A percentile compares a stretch with the other conserved stretches of the same genome.
Conservation (phyloP, 2,113 vertebrate genomes). For the Lophura nycthemera region DNA sequence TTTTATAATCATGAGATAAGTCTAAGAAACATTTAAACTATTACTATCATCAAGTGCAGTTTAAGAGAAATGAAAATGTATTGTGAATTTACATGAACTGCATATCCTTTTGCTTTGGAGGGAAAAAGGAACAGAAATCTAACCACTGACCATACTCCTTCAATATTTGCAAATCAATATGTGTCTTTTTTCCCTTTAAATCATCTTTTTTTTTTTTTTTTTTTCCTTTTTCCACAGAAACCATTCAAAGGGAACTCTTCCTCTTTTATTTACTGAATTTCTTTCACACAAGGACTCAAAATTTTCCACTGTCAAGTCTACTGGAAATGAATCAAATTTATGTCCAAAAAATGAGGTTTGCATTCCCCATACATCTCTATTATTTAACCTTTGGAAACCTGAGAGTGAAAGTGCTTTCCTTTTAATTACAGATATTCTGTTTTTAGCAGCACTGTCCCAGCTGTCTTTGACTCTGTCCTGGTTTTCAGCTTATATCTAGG, state of each 20-base stretch:
- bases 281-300: conserved; percentile 35
- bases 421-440: conserved; percentile 64
- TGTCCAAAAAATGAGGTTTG: conserved; percentile 49
- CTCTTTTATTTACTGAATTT: not conserved
- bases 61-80: conserved; percentile 3
- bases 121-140: not conserved
- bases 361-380: conserved; percentile 51
- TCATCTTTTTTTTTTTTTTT: not conserved
- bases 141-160: not conserved
- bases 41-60: not conserved
- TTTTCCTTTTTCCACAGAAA: not conserved
- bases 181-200: not conserved
- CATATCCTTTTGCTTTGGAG: not conserved
- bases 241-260: not conserved
- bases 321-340: conserved; percentile 33
- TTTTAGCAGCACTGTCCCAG: conserved; percentile 56
- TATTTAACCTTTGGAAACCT: conserved; percentile 68
- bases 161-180: not conserved
- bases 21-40: conserved; percentile 33
- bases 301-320: conserved; percentile 5
- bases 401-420: conserved; percentile 48
- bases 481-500: conserved; percentile 48
- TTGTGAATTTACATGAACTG: not conserved
- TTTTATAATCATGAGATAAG: not conserved
- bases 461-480: conserved; percentile 68